These are phyloP conservation scores for Capreolus pygargus DNA, from an alignment of 2,113 vertebrate genomes.

Conservation along the genomic window DNA sequence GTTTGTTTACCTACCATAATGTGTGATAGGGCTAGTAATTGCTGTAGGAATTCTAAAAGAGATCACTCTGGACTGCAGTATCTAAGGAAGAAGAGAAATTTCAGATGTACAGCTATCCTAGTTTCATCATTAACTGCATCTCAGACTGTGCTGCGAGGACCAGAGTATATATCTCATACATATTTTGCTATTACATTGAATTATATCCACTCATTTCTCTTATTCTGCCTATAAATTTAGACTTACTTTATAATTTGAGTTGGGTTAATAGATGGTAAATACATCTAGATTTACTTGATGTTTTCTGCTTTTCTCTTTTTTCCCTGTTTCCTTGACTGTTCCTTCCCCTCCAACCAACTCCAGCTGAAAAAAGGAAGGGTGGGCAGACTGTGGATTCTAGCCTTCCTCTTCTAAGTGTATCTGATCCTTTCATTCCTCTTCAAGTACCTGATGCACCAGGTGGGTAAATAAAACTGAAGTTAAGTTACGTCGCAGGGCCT, in stretches of 20 bases:
- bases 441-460: constrained; percentile 89
- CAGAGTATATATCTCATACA: neutral
- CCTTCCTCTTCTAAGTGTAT: constrained; percentile 85
- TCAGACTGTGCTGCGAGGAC: neutral
- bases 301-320: constrained; percentile 67
- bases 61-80: neutral
- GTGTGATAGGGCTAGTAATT: neutral
- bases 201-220: neutral
- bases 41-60: neutral
- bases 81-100: neutral
- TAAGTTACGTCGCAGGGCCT: neutral
- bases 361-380: constrained; percentile 87
- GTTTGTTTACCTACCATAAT: neutral
- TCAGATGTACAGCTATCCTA: neutral
- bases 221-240: constrained; percentile 3
- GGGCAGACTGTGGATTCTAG: constrained; percentile 84
- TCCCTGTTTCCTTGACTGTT: constrained; percentile 38
- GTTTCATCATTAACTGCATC: neutral
- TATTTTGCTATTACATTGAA: neutral
- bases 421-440: constrained; percentile 90
- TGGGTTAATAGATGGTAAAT: constrained; percentile 5
- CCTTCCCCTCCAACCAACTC: constrained; percentile 53
- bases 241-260: constrained; percentile 25
- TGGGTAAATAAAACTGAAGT: constrained; percentile 73
- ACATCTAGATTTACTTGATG: constrained; percentile 43